phyloP scores from a whole-genome alignment of 1,140 invertebrate species.

The Apis cerana region DNA sequence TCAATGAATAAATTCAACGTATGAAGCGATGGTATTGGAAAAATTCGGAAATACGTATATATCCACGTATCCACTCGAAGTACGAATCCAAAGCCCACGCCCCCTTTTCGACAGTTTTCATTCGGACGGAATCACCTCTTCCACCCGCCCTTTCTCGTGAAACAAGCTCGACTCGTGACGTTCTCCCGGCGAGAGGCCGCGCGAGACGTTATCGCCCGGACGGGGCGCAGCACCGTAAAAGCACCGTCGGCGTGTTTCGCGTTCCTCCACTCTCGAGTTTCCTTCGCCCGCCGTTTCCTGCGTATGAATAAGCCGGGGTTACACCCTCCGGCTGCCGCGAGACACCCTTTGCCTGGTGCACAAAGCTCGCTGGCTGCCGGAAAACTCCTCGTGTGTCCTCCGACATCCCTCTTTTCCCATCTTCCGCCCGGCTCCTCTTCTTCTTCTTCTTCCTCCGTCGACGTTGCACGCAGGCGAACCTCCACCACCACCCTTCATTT shows the following conservation, averaged over 20 bases:
- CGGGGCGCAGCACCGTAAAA: slow-evolving; percentile 42
- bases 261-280: slow-evolving; percentile 71
- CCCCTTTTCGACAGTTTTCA: slow-evolving; percentile 1
- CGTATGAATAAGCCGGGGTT: slow-evolving; percentile 77
- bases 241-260: slow-evolving; percentile 72
- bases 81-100: no score
- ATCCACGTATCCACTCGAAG: no score
- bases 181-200: slow-evolving; percentile 48
- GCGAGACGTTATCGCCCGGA: slow-evolving; percentile 63
- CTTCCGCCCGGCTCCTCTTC: slow-evolving; percentile 7
- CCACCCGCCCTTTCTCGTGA: background rate
- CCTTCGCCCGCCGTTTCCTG: slow-evolving; percentile 76
- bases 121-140: background rate
- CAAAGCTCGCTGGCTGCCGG: slow-evolving; percentile 69
- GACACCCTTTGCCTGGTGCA: slow-evolving; percentile 72
- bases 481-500: slow-evolving; percentile 59
- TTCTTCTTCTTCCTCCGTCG: slow-evolving; percentile 23
- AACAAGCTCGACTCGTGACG: background rate
- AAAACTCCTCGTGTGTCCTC: slow-evolving; percentile 71
- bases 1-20: no score
- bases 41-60: no score
- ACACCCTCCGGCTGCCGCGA: slow-evolving; percentile 74
- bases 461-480: slow-evolving; percentile 46
- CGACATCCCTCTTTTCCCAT: slow-evolving; percentile 40
- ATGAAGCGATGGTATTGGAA: no score